phyloP scores from a whole-genome alignment of 1,140 invertebrate genomes.

The Apis cerana region DNA sequence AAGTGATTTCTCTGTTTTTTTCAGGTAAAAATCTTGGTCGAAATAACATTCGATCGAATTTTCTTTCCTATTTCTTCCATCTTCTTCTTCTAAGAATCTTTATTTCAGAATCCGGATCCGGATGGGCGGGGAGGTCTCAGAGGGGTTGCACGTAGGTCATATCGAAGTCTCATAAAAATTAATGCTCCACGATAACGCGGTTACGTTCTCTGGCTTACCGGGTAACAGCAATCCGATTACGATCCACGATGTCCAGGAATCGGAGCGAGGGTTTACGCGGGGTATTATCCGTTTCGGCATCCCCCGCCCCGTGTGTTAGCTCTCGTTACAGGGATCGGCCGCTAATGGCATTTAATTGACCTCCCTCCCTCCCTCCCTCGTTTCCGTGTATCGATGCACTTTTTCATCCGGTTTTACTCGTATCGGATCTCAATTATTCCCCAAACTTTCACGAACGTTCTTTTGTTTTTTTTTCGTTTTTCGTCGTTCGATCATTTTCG shows the following conservation, averaged over 20 bases:
- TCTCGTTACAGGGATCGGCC: slow-evolving; percentile 55
- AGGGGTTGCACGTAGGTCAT: not conserved
- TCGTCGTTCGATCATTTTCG: too few species aligned
- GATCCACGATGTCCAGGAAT: slow-evolving; percentile 32
- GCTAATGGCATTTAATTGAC: slow-evolving; percentile 70
- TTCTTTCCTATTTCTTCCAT: not conserved
- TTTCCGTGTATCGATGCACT: not conserved
- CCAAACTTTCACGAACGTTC: too few species aligned
- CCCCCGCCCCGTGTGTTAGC: slow-evolving; percentile 35
- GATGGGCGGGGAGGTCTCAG: not conserved
- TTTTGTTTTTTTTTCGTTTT: too few species aligned
- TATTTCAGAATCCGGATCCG: not conserved
- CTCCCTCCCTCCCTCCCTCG: slow-evolving; percentile 5
- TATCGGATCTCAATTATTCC: too few species aligned
- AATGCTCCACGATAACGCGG: slow-evolving; percentile 35
- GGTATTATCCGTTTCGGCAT: slow-evolving; percentile 48
- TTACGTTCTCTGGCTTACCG: not conserved
- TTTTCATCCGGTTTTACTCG: too few species aligned
- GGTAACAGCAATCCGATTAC: slow-evolving; percentile 52
- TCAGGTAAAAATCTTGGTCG: not conserved
- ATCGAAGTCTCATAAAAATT: slow-evolving; percentile 49
- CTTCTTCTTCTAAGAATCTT: not conserved
- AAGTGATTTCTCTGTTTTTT: too few species aligned
- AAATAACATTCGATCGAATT: not conserved
- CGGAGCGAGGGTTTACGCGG: slow-evolving; percentile 28